Base-by-base conservation (phyloP, 1,140 invertebrate species). In the Drosophila kanapiae region DNA sequence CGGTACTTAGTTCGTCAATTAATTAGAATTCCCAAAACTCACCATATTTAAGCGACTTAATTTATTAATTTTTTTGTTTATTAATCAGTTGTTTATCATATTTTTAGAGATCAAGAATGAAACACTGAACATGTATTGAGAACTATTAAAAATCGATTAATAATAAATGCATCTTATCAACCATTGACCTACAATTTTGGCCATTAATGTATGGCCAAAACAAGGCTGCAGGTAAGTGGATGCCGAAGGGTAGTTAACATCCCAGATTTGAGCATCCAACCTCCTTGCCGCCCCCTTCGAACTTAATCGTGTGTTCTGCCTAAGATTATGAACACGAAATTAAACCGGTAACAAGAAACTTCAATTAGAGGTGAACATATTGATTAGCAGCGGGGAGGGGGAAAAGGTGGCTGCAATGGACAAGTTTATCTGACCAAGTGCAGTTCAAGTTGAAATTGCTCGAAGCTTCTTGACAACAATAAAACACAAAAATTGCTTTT, bases 301-400 rank as follows among this genome's bases (percentile, higher is more conserved):
- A 53, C 53, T 59, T 76, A 61, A 74, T 84, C 70, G 63, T 48
- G 37, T 85, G 67, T 85, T 37, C 56, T 59, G 63, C 49, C 43
- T 48, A 74, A 56, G 75, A 86, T 79, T 87, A 87, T 75, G 27
- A 78, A 77, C 83, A 83, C 62, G 67, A 77, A 82, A 71, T 63
- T 83, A 70, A 78, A 70, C 76, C 68, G 64, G 61, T 65, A 67
- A 87, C 83, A 87, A 68, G 84, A 70, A 84, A 80, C 83, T 80
- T 80, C 80, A 83, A 88, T 87, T 87, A 88, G 83, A 59, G 48
- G 43, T 48, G 61, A 87, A 88, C 77, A 80, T 80, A 70, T 79
- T 67, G 67, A 80, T 84, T 77, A 68, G 47, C 9, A 9, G 6
- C 13, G 27, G 57, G n/a, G 23, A 42, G 14, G 40, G 13, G 16